phyloP scores from a whole-genome alignment of 2,888 invertebrate genomes.

The Limnephilus marmoratus region DNA sequence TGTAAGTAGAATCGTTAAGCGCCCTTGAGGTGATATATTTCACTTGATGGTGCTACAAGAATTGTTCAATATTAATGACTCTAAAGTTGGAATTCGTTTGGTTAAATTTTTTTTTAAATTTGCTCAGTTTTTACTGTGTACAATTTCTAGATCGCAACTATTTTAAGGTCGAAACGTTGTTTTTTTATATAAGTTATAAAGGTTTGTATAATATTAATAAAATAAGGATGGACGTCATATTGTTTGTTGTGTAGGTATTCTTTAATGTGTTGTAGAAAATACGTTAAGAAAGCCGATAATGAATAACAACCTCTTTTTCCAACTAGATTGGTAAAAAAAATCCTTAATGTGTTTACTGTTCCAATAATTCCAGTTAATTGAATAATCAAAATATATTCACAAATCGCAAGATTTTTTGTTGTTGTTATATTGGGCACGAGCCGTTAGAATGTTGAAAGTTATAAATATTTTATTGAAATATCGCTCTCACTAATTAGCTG shows the following conservation, averaged over 20 bases:
- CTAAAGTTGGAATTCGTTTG: neutral
- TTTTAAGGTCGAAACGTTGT: neutral
- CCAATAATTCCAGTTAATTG: neutral
- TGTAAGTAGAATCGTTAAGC: too few species aligned
- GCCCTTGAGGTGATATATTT: too few species aligned
- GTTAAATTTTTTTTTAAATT: neutral
- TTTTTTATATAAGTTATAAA: neutral
- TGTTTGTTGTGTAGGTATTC: too few species aligned
- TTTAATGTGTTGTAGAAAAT: neutral
- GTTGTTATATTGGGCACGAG: neutral
- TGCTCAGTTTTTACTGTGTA: neutral
- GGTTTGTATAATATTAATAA: neutral
- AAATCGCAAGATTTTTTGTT: neutral
- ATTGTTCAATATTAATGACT: too few species aligned
- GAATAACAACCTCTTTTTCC: neutral
- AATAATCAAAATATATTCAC: neutral
- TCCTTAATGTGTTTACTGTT: neutral
- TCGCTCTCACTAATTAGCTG: neutral
- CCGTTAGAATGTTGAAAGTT: neutral
- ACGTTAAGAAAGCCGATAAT: neutral
- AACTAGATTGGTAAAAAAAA: neutral
- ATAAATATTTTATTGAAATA: neutral
- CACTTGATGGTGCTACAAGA: too few species aligned
- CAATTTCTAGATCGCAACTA: neutral
- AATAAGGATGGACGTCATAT: too few species aligned